Percentiles rank a stretch among this genome's conserved stretches.
Evolutionary conservation across 2,888 invertebrate genomes (phyloP).

Genomic region (Caenorhabditis doughertyi): DNA sequence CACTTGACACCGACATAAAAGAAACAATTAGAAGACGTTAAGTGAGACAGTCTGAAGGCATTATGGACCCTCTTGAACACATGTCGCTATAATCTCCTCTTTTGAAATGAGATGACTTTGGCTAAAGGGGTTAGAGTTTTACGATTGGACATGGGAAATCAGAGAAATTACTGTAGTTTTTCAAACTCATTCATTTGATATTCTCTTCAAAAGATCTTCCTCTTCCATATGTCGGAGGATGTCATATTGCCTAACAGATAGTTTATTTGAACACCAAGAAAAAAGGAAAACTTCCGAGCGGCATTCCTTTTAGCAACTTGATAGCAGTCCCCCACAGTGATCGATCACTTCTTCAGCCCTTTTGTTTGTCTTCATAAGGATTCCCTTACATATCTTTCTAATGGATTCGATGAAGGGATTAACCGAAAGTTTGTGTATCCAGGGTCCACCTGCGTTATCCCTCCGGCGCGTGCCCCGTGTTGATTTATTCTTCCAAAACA

Average conservation of each 20-base stretch:
- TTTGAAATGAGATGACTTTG: slow-evolving; percentile 36
- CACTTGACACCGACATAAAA: slow-evolving; percentile 56
- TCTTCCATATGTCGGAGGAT: background rate
- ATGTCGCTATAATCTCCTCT: slow-evolving; percentile 45
- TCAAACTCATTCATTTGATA: too few relatives aligned
- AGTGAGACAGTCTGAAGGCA: background rate
- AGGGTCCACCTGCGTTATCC: slow-evolving; percentile 38
- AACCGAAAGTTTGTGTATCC: slow-evolving; percentile 42
- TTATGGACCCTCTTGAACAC: slow-evolving; percentile 45
- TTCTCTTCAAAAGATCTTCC: too few relatives aligned
- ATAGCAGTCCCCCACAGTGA: slow-evolving; percentile 28
- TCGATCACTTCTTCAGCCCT: slow-evolving; percentile 38
- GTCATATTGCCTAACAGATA: slow-evolving; percentile 30
- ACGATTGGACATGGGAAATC: background rate
- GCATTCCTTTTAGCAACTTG: slow-evolving; percentile 47
- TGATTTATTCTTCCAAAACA: slow-evolving; percentile 42
- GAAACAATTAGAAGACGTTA: slow-evolving; percentile 46
- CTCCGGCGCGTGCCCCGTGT: slow-evolving; percentile 39
- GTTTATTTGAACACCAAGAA: slow-evolving; percentile 52
- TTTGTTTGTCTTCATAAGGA: slow-evolving; percentile 5
- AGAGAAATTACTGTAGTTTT: slow-evolving; percentile 8
- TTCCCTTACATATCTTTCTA: slow-evolving; percentile 22
- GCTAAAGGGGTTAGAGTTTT: background rate
- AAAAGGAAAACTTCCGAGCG: slow-evolving; percentile 45
- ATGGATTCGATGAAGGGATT: slow-evolving; percentile 45